Evolutionary conservation across 1,140 invertebrate genomes (phyloP).

Genomic region (Oryctes rhinoceros): DNA sequence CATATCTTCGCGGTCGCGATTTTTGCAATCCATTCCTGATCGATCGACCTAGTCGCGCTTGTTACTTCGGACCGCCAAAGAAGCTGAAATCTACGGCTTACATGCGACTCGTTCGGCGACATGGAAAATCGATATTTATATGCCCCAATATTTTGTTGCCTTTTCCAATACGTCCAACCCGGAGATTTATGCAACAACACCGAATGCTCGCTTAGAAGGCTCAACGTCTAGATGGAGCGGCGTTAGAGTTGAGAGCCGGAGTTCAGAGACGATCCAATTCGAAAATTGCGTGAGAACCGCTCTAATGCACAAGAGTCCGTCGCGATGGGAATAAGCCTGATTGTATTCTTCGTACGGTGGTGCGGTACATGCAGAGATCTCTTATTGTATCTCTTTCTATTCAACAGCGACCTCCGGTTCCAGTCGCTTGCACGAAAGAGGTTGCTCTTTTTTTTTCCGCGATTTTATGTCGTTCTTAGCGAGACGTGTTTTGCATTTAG

Average conservation of each 20-base stretch:
- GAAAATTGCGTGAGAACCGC: constrained; percentile 30
- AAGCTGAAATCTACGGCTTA: constrained; percentile 34
- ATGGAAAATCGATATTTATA: constrained; percentile 37
- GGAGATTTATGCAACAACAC: constrained; percentile 18
- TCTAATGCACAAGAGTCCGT: constrained; percentile 23
- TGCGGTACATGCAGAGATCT: not conserved
- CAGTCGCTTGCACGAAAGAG: constrained; percentile 23
- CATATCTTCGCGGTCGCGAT: constrained; percentile 15
- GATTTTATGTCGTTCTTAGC: constrained; percentile 37
- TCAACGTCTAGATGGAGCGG: not conserved
- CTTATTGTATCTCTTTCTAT: not conserved
- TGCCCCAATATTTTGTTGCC: constrained; percentile 31
- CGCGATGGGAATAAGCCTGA: constrained; percentile 16
- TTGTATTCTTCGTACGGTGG: constrained; percentile 20
- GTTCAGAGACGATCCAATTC: constrained; percentile 20
- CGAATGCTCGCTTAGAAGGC: constrained; percentile 28
- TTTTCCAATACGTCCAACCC: constrained; percentile 29
- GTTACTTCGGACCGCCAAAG: constrained; percentile 34
- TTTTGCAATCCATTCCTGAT: constrained; percentile 29
- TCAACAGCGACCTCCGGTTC: not conserved
- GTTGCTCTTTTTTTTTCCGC: not conserved
- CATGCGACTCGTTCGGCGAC: constrained; percentile 30
- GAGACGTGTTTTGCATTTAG: constrained; percentile 36
- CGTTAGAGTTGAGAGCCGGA: not conserved
- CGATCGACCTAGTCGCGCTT: constrained; percentile 36